phyloP scores from a whole-genome alignment of 1,140 invertebrate species.

The Atta cephalotes region DNA sequence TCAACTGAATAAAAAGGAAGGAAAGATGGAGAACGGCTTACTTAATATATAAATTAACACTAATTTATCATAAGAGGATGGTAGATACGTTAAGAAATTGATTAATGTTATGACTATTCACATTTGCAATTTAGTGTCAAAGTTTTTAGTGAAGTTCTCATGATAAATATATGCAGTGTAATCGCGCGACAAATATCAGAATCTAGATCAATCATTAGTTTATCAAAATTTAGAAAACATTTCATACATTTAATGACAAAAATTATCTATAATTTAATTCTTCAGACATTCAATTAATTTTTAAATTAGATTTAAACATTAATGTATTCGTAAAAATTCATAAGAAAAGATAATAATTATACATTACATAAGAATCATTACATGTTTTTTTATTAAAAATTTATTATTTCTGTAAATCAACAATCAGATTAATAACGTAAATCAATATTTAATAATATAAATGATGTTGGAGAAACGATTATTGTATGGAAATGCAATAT shows the following conservation, averaged over 20 bases:
- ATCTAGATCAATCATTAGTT: not conserved
- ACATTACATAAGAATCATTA: not conserved
- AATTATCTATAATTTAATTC: not conserved
- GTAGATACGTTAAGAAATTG: not conserved
- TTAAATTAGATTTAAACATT: not conserved
- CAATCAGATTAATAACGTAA: not conserved
- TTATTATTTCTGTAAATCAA: not conserved
- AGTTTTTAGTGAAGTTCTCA: not conserved
- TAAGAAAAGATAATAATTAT: not conserved
- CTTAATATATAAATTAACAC: not conserved
- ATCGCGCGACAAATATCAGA: not conserved
- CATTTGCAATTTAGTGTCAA: conserved; percentile 5
- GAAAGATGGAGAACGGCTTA: not conserved
- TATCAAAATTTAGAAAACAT: not conserved
- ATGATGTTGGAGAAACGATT: not conserved
- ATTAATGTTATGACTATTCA: conserved; percentile 21
- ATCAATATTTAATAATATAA: not conserved
- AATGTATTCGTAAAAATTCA: not conserved
- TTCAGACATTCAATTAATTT: too few relatives aligned
- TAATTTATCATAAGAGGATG: not conserved
- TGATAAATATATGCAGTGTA: conserved; percentile 6
- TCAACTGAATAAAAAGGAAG: not conserved
- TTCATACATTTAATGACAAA: not conserved
- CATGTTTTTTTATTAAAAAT: not conserved
- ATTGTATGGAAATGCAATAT: conserved; percentile 5